Percentiles rank a stretch among this genome's conserved stretches.
These are phyloP conservation scores for Scolopax rusticola DNA, from an alignment of 2,797 vertebrate species.

Conservation along the genomic window DNA sequence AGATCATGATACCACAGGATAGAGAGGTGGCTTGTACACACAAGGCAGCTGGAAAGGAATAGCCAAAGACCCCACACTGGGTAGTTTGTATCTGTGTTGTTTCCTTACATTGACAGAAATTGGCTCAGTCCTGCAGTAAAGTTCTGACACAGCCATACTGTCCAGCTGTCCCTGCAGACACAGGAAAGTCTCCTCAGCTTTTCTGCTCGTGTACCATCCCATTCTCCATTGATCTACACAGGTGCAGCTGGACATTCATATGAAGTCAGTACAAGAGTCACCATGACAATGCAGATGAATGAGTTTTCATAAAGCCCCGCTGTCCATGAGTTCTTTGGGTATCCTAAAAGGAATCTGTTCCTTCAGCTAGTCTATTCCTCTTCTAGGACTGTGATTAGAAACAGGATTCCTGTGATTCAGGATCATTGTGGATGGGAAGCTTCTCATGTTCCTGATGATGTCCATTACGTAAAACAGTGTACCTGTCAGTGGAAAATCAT, in stretches of 20 bases:
- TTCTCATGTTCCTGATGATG: constrained; percentile 88
- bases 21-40: neutral
- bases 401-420: constrained; percentile 91
- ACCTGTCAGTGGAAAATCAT: constrained; percentile 79
- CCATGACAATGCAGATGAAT: neutral
- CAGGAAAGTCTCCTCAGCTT: neutral
- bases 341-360: neutral
- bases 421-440: constrained; percentile 85
- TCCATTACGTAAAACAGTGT: constrained; percentile 89
- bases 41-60: neutral
- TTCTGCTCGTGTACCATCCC: neutral
- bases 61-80: neutral
- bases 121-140: neutral
- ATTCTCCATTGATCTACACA: neutral
- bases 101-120: neutral
- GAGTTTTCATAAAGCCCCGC: neutral
- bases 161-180: neutral
- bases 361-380: neutral
- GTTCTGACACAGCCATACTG: neutral
- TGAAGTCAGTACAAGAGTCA: neutral
- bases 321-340: neutral
- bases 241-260: neutral
- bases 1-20: neutral
- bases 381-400: constrained; percentile 80
- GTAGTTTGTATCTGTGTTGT: neutral